These are phyloP conservation scores for Noturus placidus DNA, from an alignment of 2,113 vertebrate genomes.

Conservation along the genomic window DNA sequence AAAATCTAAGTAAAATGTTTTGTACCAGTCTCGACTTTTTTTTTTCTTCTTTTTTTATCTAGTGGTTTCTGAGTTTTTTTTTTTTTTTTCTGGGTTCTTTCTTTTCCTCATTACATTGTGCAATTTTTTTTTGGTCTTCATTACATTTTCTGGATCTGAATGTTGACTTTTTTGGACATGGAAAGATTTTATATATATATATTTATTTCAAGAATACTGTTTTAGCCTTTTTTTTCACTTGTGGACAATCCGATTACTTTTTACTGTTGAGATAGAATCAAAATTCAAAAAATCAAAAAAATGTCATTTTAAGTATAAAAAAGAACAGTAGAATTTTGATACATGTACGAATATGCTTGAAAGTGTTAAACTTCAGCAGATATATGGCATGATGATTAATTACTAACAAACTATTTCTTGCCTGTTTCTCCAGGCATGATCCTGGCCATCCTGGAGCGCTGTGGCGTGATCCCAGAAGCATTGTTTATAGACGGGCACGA, in stretches of 20 bases:
- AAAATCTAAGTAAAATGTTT: too few relatives aligned
- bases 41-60: too few relatives aligned
- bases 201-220: background rate
- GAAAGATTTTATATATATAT: background rate
- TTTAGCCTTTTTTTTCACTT: background rate
- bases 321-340: too few relatives aligned
- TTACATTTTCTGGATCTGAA: background rate
- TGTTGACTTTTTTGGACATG: background rate
- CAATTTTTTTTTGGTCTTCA: background rate
- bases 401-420: background rate
- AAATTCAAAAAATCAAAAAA: too few relatives aligned
- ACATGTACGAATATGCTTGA: too few relatives aligned
- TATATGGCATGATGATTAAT: background rate
- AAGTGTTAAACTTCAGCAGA: background rate
- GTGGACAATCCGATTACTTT: background rate
- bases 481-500: constrained; percentile 78
- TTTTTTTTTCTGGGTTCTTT: background rate
- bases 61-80: background rate
- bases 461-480: constrained; percentile 85
- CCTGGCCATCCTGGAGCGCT: constrained; percentile 89
- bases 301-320: too few relatives aligned
- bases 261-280: background rate
- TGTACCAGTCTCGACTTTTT: too few relatives aligned
- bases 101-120: too few relatives aligned
- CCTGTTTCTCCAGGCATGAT: constrained; percentile 76